Percentiles rank a stretch among this genome's conserved stretches.
Conservation (phyloP, 2,113 vertebrate species). For the Lampris megalopsis region DNA sequence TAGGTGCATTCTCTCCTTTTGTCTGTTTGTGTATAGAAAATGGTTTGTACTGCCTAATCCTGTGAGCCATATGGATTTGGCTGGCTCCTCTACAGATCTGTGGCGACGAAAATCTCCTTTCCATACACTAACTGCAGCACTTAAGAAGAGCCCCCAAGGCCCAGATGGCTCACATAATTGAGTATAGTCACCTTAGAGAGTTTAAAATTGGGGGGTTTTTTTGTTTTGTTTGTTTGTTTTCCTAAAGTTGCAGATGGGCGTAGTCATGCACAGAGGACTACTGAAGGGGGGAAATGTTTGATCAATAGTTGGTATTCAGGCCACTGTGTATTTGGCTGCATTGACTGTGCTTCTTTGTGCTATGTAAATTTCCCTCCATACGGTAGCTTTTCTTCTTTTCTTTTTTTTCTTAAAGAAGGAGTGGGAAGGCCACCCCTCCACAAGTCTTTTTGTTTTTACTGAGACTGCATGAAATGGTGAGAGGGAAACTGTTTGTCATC, state of each 20-base stretch:
- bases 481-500: conserved; percentile 15
- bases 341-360: not conserved
- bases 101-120: conserved; percentile 4
- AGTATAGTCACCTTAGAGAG: conserved; percentile 7
- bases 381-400: conserved; percentile 17
- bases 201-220: conserved; percentile 11
- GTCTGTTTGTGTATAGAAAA: conserved; percentile 37
- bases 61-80: conserved; percentile 22
- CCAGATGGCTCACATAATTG: conserved; percentile 33
- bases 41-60: conserved; percentile 44
- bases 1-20: conserved; percentile 13
- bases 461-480: conserved; percentile 17
- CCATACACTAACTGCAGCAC: conserved; percentile 12
- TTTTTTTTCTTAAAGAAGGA: conserved; percentile 25
- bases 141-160: conserved; percentile 5
- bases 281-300: not conserved
- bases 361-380: conserved; percentile 5
- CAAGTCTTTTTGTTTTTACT: conserved; percentile 38
- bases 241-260: conserved; percentile 21
- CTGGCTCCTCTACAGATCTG: not conserved
- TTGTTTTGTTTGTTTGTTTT: conserved; percentile 21
- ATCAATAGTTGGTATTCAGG: not conserved
- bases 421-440: conserved; percentile 42
- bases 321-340: not conserved
- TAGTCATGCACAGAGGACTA: conserved; percentile 3